Percentiles rank a stretch among this genome's conserved stretches.
These are phyloP conservation scores for Drosophila ohnishii DNA, from an alignment of 1,140 invertebrate genomes.

Conservation along the genomic window DNA sequence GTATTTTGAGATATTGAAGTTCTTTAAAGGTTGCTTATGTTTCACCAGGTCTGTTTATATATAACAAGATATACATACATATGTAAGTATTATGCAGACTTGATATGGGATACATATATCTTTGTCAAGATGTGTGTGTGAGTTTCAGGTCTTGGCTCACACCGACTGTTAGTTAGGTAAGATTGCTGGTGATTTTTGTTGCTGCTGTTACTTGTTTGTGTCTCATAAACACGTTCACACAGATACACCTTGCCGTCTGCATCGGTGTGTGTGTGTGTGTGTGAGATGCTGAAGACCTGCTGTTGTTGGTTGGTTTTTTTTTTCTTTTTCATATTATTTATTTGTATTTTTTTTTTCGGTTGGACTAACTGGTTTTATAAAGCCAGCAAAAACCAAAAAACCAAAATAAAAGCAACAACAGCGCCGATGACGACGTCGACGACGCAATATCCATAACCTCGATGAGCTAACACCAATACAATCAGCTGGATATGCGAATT, in stretches of 20 bases:
- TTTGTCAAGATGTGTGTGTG: constrained; percentile 13
- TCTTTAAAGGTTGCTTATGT: constrained; percentile 5
- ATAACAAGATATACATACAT: constrained; percentile 2
- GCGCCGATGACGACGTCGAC: constrained; percentile 58
- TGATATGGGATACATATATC: constrained; percentile 11
- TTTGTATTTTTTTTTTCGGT: constrained; percentile 21
- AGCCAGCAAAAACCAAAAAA: constrained; percentile 37
- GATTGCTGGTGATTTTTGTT: constrained; percentile 51
- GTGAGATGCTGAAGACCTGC: constrained; percentile 72
- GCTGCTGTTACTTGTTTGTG: constrained; percentile 43
- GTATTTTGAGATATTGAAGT: neutral
- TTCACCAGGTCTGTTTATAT: constrained; percentile 5
- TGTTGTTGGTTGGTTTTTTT: constrained; percentile 28
- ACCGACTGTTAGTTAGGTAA: constrained; percentile 75
- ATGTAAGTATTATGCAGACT: constrained; percentile 16
- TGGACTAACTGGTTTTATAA: constrained; percentile 76
- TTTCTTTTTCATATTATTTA: constrained; percentile 10
- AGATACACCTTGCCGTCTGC: constrained; percentile 21
- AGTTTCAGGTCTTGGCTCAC: constrained; percentile 44
- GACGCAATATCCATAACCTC: constrained; percentile 80
- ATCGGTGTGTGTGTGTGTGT: constrained; percentile 18
- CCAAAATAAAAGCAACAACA: constrained; percentile 36
- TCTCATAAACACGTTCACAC: constrained; percentile 75
- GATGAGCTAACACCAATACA: constrained; percentile 79
- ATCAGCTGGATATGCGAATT: constrained; percentile 64